Evolutionary conservation across 1,140 invertebrate species (phyloP).

Genomic region (Papilio xuthus): DNA sequence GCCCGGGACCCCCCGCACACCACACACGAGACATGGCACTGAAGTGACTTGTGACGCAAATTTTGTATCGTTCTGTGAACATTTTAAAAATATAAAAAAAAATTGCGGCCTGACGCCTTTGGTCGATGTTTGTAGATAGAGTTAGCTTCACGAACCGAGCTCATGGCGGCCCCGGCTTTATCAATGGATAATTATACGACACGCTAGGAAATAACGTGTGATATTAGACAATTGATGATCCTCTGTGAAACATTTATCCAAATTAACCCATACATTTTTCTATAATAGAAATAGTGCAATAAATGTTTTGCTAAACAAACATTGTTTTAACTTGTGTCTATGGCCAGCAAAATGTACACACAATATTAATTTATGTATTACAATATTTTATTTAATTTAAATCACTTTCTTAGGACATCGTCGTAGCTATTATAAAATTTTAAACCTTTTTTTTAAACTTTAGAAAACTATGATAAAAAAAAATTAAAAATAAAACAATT

Average conservation of each 20-base stretch:
- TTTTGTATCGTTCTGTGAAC: background rate
- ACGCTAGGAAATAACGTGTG: conserved; percentile 61
- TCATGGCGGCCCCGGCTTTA: conserved; percentile 29
- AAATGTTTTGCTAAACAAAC: background rate
- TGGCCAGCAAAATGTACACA: background rate
- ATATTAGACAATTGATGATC: conserved; percentile 62
- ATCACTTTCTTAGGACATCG: no score
- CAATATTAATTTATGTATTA: background rate
- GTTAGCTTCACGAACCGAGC: conserved; percentile 4
- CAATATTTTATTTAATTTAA: background rate
- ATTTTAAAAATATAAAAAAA: conserved; percentile 8
- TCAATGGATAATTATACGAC: conserved; percentile 39
- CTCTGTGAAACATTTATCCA: conserved; percentile 44
- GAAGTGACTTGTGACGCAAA: background rate
- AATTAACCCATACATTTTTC: background rate
- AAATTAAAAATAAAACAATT: no score
- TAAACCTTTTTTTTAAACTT: no score
- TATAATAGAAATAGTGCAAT: background rate
- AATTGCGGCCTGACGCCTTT: background rate
- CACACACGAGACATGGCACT: conserved; percentile 12
- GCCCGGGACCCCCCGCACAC: background rate
- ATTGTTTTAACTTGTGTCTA: background rate
- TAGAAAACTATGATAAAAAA: no score
- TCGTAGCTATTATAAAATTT: no score
- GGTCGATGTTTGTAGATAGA: background rate